A percentile compares a stretch with the other conserved stretches of the same genome.
Conservation (phyloP, 1,140 invertebrate genomes). For the Orius laevigatus region DNA sequence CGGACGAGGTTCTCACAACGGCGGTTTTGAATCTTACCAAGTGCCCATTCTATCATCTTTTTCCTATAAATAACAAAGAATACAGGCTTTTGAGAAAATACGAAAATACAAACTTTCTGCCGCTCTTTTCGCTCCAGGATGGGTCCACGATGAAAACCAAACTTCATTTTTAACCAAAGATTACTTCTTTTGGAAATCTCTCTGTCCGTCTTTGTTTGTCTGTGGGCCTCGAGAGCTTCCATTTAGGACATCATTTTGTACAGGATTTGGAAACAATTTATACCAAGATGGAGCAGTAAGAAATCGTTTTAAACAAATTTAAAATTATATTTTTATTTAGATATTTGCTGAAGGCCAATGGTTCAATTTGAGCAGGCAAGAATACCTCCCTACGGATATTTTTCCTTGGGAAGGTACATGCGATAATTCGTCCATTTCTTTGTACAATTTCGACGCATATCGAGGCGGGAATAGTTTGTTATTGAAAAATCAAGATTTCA, state of each 20-base stretch:
- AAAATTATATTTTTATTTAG: neutral
- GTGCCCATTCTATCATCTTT: too few relatives aligned
- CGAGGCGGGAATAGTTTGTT: too few relatives aligned
- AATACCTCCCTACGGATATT: neutral
- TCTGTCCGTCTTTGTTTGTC: conserved; percentile 49
- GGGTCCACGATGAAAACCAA: conserved; percentile 49
- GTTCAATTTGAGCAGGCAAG: neutral
- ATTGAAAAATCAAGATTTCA: too few relatives aligned
- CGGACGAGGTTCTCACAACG: conserved; percentile 73
- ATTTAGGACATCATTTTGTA: conserved; percentile 63
- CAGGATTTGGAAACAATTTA: conserved; percentile 22
- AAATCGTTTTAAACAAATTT: too few relatives aligned
- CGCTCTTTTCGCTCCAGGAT: conserved; percentile 85
- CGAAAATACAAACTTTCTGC: conserved; percentile 52
- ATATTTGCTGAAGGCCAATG: neutral
- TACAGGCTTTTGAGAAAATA: conserved; percentile 53
- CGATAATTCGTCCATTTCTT: too few relatives aligned
- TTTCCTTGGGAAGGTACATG: too few relatives aligned
- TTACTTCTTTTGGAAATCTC: conserved; percentile 56
- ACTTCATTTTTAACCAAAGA: conserved; percentile 44
- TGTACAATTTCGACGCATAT: too few relatives aligned
- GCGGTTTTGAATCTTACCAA: conserved; percentile 32
- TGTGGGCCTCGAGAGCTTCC: conserved; percentile 40
- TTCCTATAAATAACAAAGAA: too few relatives aligned
- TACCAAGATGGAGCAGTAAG: conserved; percentile 10